These are phyloP conservation scores for Drosophila grimshawi DNA, from an alignment of 1,140 invertebrate genomes.

Conservation along the genomic window DNA sequence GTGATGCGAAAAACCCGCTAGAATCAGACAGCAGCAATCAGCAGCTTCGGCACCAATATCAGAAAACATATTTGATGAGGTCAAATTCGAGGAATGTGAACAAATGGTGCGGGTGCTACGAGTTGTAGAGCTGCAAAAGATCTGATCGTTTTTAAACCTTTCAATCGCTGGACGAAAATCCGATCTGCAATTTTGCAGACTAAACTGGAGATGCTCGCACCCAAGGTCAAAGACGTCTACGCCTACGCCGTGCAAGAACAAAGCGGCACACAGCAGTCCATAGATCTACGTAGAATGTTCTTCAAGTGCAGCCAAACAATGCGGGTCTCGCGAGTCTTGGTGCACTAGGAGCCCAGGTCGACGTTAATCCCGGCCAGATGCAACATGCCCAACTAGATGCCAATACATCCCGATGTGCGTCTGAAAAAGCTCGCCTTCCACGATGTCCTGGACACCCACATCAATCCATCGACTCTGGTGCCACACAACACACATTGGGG, in stretches of 20 bases:
- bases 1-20: constrained; percentile 82
- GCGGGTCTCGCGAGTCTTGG: constrained; percentile 63
- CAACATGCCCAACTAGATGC: constrained; percentile 83
- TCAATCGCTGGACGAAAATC: constrained; percentile 94
- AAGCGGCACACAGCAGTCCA: constrained; percentile 77
- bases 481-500: constrained; percentile 90
- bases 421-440: constrained; percentile 97
- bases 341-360: constrained; percentile 53
- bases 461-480: constrained; percentile 95
- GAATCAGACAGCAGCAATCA: constrained; percentile 57
- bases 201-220: constrained; percentile 89
- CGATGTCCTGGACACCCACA: constrained; percentile 93
- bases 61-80: constrained; percentile 62
- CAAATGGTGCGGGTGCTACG: constrained; percentile 93
- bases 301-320: constrained; percentile 71
- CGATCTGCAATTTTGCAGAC: constrained; percentile 92
- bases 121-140: constrained; percentile 92
- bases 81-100: constrained; percentile 86
- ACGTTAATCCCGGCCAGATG: constrained; percentile 51
- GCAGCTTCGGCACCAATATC: constrained; percentile 47
- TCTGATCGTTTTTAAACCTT: constrained; percentile 93
- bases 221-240: constrained; percentile 94
- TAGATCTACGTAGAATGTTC: constrained; percentile 77
- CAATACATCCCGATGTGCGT: constrained; percentile 96
- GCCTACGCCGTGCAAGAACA: constrained; percentile 84